Base-by-base conservation (phyloP, 2,113 vertebrate species). In the Rafetus swinhoei region DNA sequence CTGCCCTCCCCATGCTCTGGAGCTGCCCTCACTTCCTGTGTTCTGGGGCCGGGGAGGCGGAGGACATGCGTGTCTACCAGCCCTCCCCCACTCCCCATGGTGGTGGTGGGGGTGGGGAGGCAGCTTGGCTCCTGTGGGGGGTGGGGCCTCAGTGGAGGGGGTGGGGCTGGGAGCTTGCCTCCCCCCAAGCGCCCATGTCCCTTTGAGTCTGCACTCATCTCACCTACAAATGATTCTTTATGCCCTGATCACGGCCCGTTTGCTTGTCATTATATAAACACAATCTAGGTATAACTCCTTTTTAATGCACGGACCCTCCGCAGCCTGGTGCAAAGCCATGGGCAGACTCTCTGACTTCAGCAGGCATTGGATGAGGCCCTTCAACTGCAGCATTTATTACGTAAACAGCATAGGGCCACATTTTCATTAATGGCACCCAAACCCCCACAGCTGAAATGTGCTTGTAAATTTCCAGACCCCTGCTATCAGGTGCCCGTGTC, bases 391-490 rank as follows among this genome's bases (percentile, higher is more conserved):
- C 88, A 65, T 76, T 86, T 77, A 77, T 50, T 57, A 65, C 1
- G 3, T 5, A n/a, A 94, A 81, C 80, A 4, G 19, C 56, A 89
- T 1, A 53, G 60, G 83, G 81, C 52, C 74, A 74, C 88, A 54
- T 32, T 94, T 95, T 60, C 24, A 76, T 81, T 84, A 91, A 81
- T 90, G 93, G 86, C 90, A 45, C 50, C 39, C 74, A 13, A 24
- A 92, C 76, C 1, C 25, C 57, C 85, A 45, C 79, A 90, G 88
- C 65, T 81, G 95, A 83, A 7, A 50, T 25, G 13, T 86, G 89
- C 81, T 93, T 65, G 79, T 89, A 56, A 59, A 79, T 79, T 79
- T 96, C 83, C 93, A 81, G 59, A 85, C 82, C 92, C 39, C 45
- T 89, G 83, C 65, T 94, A 80, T 79, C 79, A 93, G 85, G 79